Evolutionary conservation across 2,797 vertebrate species (phyloP).

Genomic region (Leptoclinus maculatus): DNA sequence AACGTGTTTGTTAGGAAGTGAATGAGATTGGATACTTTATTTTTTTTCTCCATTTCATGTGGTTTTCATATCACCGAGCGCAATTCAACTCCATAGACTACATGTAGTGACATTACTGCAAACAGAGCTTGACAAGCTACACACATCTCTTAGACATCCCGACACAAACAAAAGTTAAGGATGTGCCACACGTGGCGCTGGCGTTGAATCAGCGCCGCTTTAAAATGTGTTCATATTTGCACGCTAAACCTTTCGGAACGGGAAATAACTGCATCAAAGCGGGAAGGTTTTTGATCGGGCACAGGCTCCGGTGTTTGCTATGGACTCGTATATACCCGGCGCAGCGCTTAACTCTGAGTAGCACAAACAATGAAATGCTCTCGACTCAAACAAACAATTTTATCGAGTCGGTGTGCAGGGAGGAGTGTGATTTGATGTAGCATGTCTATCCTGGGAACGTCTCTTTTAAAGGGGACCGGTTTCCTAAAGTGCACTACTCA

Average conservation of each 20-base stretch:
- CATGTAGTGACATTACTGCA: background rate
- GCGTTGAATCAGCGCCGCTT: background rate
- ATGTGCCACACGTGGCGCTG: conserved; percentile 17
- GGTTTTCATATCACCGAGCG: background rate
- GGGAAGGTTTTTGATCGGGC: conserved; percentile 42
- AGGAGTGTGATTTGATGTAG: conserved; percentile 62
- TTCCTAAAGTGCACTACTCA: conserved; percentile 61
- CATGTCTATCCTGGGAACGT: conserved; percentile 54
- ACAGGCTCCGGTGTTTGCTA: conserved; percentile 48
- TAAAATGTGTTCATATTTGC: conserved; percentile 45
- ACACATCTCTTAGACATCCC: conserved; percentile 11
- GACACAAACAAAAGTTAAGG: conserved; percentile 20
- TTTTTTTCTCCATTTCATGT: background rate
- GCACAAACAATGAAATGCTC: conserved; percentile 61
- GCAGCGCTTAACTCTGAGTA: conserved; percentile 33
- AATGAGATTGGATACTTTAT: background rate
- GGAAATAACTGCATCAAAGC: conserved; percentile 39
- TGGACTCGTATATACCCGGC: conserved; percentile 41
- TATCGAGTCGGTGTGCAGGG: conserved; percentile 49
- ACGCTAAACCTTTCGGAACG: conserved; percentile 55
- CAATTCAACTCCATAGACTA: background rate
- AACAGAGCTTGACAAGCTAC: conserved; percentile 9
- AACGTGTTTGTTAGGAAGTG: background rate
- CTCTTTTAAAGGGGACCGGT: conserved; percentile 51
- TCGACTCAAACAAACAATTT: conserved; percentile 59